phyloP scores from a whole-genome alignment of 2,888 invertebrate species.

The Silvanus unidentatus region DNA sequence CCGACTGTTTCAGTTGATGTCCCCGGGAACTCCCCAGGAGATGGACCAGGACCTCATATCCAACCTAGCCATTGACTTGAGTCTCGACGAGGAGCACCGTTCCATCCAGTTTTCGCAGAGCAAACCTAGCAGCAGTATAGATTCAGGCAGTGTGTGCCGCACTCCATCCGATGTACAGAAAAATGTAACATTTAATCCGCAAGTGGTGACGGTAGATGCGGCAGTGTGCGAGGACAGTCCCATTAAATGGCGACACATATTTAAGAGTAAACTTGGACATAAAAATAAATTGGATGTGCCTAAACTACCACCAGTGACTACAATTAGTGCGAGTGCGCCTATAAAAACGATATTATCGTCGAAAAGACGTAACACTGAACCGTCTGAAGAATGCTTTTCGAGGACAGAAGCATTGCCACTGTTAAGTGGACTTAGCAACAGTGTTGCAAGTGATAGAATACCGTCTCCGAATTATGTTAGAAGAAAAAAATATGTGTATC shows the following conservation, averaged over 20 bases:
- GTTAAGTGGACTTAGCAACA: conserved; percentile 49
- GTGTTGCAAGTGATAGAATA: conserved; percentile 35
- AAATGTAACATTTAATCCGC: conserved; percentile 46
- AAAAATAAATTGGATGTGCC: conserved; percentile 14
- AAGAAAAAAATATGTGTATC: conserved; percentile 59
- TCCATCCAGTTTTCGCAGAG: conserved; percentile 35
- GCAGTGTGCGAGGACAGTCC: conserved; percentile 21
- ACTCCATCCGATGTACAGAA: conserved; percentile 40
- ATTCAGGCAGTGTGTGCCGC: conserved; percentile 39
- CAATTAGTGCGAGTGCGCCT: conserved; percentile 16
- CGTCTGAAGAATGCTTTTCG: conserved; percentile 26
- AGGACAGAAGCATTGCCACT: conserved; percentile 54
- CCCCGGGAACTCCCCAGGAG: conserved; percentile 31
- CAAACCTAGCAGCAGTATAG: conserved; percentile 36
- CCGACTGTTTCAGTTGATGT: too few relatives aligned
- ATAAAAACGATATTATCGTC: conserved; percentile 29
- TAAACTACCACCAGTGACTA: conserved; percentile 13
- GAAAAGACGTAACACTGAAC: conserved; percentile 17
- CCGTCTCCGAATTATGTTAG: conserved; percentile 53
- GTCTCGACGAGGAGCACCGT: conserved; percentile 41
- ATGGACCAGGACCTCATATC: conserved; percentile 44
- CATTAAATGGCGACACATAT: conserved; percentile 29
- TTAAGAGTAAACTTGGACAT: conserved; percentile 19
- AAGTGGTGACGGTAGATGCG: conserved; percentile 31
- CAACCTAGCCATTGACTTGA: conserved; percentile 45